These are phyloP conservation scores for Arenaria interpres DNA, from an alignment of 2,113 vertebrate species.

Conservation along the genomic window DNA sequence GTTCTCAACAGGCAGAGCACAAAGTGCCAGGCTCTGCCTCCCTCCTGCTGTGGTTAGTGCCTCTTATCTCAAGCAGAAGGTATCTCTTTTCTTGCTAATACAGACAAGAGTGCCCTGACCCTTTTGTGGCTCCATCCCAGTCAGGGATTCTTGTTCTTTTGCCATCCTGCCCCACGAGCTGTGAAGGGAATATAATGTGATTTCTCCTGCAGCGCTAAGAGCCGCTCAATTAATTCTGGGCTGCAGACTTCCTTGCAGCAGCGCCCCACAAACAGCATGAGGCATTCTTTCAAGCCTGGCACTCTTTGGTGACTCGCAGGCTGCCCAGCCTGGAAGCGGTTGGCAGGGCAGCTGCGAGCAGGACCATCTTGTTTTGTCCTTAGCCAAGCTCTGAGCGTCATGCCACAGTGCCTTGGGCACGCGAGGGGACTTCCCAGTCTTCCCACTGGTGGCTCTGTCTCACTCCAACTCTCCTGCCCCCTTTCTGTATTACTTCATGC, in stretches of 20 bases:
- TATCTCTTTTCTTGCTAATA: not conserved
- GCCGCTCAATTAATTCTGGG: not conserved
- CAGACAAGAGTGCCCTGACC: not conserved
- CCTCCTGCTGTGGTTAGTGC: not conserved
- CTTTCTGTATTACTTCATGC: not conserved
- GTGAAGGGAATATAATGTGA: not conserved
- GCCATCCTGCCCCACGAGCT: not conserved
- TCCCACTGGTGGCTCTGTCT: not conserved
- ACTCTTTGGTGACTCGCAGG: accelerated
- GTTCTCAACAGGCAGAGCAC: not conserved
- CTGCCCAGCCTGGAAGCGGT: not conserved
- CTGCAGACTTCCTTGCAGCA: not conserved
- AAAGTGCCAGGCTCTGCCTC: not conserved
- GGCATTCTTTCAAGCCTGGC: not conserved
- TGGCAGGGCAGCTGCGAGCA: not conserved
- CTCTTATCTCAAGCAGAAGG: not conserved
- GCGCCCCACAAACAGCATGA: not conserved
- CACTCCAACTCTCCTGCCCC: not conserved
- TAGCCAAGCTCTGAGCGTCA: not conserved
- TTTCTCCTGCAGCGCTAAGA: not conserved
- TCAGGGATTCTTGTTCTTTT: not conserved
- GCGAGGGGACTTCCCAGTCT: not conserved
- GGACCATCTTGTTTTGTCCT: not conserved
- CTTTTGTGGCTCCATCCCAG: not conserved
- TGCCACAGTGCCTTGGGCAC: not conserved